Evolutionary conservation across 2,797 vertebrate species (phyloP).

Genomic region (Capromys pilorides): DNA sequence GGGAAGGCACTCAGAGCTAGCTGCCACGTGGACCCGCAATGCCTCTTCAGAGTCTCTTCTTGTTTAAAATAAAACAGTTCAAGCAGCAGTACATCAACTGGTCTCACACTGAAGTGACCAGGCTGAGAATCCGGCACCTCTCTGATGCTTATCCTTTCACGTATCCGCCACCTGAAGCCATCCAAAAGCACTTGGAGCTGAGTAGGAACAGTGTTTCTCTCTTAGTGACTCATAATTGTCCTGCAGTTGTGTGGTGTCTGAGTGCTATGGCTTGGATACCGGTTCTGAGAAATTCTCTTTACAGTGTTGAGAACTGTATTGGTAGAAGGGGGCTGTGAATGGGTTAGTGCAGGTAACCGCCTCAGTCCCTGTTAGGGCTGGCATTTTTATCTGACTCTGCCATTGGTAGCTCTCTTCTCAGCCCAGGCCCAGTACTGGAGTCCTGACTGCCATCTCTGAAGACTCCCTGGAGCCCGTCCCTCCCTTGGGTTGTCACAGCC

Average conservation of each 20-base stretch:
- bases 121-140: neutral
- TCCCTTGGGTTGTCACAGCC: neutral
- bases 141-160: neutral
- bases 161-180: neutral
- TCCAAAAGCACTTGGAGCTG: slow-evolving; percentile 9
- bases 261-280: slow-evolving; percentile 61
- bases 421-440: neutral
- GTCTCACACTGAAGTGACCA: neutral
- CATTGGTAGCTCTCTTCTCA: neutral
- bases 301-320: neutral
- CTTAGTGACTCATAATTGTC: slow-evolving; percentile 48
- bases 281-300: slow-evolving; percentile 30
- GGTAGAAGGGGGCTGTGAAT: neutral
- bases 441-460: neutral
- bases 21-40: neutral
- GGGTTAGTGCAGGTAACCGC: neutral
- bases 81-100: neutral
- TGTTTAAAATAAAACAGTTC: slow-evolving; percentile 3
- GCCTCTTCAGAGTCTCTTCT: neutral
- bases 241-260: slow-evolving; percentile 8
- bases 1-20: neutral
- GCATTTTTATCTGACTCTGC: neutral
- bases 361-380: neutral
- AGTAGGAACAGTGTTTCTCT: slow-evolving; percentile 38
- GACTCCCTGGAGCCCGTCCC: neutral